Evolutionary conservation across 2,797 vertebrate species (phyloP).

Genomic region (Rhinogobio ventralis): DNA sequence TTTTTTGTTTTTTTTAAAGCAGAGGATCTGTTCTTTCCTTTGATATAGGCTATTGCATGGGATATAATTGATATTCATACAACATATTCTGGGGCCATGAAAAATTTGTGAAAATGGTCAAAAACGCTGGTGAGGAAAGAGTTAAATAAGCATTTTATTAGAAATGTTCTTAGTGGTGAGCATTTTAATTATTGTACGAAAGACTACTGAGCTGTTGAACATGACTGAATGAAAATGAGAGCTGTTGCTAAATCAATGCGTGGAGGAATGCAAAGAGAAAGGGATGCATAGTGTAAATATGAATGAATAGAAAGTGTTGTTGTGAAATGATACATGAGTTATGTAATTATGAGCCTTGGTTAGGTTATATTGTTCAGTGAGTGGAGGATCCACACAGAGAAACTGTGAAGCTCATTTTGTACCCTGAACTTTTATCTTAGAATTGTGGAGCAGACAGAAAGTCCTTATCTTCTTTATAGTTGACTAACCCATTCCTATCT

Average conservation of each 20-base stretch:
- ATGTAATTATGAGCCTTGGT: background rate
- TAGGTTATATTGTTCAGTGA: background rate
- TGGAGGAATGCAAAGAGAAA: background rate
- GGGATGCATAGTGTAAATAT: background rate
- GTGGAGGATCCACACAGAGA: background rate
- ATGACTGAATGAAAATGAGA: background rate
- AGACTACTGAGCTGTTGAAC: background rate
- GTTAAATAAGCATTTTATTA: background rate
- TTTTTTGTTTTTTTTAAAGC: too few relatives aligned
- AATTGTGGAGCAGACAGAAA: background rate
- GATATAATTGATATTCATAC: too few relatives aligned
- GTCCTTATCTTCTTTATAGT: background rate
- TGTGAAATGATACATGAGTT: slow-evolving; percentile 7
- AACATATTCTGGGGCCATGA: too few relatives aligned
- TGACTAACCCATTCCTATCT: background rate
- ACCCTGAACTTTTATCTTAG: slow-evolving; percentile 16
- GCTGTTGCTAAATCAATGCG: background rate
- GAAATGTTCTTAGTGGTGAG: background rate
- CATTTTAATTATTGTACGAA: background rate
- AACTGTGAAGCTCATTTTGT: background rate
- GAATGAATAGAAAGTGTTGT: background rate
- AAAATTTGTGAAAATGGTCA: too few relatives aligned
- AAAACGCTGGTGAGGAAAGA: too few relatives aligned
- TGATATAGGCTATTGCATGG: too few relatives aligned
- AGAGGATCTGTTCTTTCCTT: too few relatives aligned